Percentiles rank a stretch among this genome's conserved stretches.
These are phyloP conservation scores for Anaspis maculata DNA, from an alignment of 2,888 invertebrate genomes.

Conservation along the genomic window DNA sequence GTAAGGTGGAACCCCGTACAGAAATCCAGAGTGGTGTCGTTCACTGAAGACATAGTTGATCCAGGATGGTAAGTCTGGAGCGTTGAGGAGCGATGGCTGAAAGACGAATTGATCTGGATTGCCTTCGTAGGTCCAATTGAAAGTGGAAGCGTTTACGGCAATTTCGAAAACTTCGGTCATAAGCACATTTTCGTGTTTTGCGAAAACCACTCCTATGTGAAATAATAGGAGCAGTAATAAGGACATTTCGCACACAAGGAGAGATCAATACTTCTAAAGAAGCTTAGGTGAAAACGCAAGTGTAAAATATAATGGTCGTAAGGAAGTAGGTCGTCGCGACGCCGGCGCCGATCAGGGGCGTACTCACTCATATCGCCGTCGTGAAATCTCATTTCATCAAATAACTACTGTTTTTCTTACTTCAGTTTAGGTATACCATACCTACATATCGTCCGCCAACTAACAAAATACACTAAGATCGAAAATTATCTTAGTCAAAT, in stretches of 20 bases:
- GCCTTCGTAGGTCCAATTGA: slow-evolving; percentile 74
- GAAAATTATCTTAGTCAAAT: too few species aligned
- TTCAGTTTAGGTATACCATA: too few species aligned
- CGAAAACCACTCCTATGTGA: slow-evolving; percentile 5
- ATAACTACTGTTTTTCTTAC: too few species aligned
- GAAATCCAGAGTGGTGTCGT: slow-evolving; percentile 67
- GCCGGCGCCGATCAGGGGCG: too few species aligned
- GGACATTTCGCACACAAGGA: not conserved
- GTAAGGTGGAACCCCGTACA: slow-evolving; percentile 77
- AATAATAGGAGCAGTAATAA: slow-evolving; percentile 8
- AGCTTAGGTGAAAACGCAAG: too few species aligned
- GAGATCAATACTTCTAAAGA: slow-evolving; percentile 7
- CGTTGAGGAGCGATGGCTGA: slow-evolving; percentile 63
- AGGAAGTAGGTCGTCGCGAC: too few species aligned
- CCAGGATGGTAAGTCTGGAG: slow-evolving; percentile 82
- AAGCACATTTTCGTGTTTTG: slow-evolving; percentile 46
- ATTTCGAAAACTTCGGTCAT: slow-evolving; percentile 73
- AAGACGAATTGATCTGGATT: slow-evolving; percentile 55
- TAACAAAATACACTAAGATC: too few species aligned
- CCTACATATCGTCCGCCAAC: too few species aligned
- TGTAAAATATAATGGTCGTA: too few species aligned
- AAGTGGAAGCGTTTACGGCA: slow-evolving; percentile 66
- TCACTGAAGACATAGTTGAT: slow-evolving; percentile 75
- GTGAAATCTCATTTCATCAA: too few species aligned
- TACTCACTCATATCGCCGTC: too few species aligned